A percentile compares a stretch with the other conserved stretches of the same genome.
These are phyloP conservation scores for Hypena proboscidalis DNA, from an alignment of 2,888 invertebrate species.

Conservation along the genomic window DNA sequence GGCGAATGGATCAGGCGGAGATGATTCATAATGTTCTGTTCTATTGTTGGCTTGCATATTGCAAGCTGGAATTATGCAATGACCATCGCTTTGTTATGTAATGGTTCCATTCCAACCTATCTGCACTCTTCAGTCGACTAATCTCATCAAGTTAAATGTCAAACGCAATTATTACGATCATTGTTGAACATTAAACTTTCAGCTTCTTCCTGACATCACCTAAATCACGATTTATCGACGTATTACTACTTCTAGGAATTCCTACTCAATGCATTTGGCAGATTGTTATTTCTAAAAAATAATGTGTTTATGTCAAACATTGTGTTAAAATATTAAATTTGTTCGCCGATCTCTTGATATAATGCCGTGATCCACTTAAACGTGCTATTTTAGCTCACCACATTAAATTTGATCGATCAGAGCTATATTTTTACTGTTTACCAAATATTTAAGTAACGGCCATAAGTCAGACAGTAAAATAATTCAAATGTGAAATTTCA, in stretches of 20 bases:
- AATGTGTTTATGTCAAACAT: slow-evolving; percentile 54
- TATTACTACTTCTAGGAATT: slow-evolving; percentile 17
- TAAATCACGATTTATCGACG: slow-evolving; percentile 12
- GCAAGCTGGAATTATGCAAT: slow-evolving; percentile 77
- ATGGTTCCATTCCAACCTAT: slow-evolving; percentile 15
- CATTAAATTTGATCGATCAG: slow-evolving; percentile 84
- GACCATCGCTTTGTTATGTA: slow-evolving; percentile 60
- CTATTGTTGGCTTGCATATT: slow-evolving; percentile 80
- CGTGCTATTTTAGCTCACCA: slow-evolving; percentile 71
- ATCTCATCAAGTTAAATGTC: too few relatives aligned
- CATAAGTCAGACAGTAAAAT: slow-evolving; percentile 85
- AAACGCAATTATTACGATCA: slow-evolving; percentile 16
- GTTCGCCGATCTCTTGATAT: slow-evolving; percentile 53
- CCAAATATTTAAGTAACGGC: slow-evolving; percentile 85
- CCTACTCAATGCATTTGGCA: slow-evolving; percentile 21
- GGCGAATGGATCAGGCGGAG: slow-evolving; percentile 75
- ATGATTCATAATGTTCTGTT: slow-evolving; percentile 80
- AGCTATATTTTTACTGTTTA: slow-evolving; percentile 85
- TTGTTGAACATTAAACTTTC: neutral
- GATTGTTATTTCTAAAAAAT: slow-evolving; percentile 47
- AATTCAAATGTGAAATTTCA: slow-evolving; percentile 86
- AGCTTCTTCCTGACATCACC: neutral
- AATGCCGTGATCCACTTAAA: slow-evolving; percentile 75
- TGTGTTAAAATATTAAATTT: slow-evolving; percentile 50
- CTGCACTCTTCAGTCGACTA: neutral